phyloP scores from a whole-genome alignment of 2,797 vertebrate genomes.

The Danionella dracula region DNA sequence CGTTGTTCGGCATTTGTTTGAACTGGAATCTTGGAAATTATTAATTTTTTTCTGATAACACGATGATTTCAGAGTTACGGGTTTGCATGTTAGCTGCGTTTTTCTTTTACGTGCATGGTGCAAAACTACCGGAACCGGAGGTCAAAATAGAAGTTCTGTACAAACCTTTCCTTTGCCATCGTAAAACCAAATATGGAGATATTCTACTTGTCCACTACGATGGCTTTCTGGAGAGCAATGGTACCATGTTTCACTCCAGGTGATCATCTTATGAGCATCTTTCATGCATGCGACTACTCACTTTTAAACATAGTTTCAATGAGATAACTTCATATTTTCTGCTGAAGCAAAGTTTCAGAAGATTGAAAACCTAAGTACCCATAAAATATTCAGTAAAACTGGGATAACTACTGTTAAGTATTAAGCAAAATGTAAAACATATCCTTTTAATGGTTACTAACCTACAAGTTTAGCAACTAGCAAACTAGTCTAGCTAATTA shows the following conservation, averaged over 20 bases:
- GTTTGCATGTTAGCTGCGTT: slow-evolving; percentile 56
- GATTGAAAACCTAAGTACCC: too few species aligned
- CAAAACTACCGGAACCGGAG: slow-evolving; percentile 85
- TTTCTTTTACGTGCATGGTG: slow-evolving; percentile 61
- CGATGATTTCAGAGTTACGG: slow-evolving; percentile 63
- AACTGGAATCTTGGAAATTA: too few species aligned
- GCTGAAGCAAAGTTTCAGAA: too few species aligned
- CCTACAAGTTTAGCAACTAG: too few species aligned
- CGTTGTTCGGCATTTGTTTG: neutral
- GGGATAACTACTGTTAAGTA: too few species aligned
- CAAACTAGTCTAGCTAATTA: too few species aligned
- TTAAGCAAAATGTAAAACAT: too few species aligned
- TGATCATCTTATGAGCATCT: slow-evolving; percentile 55
- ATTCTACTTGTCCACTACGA: slow-evolving; percentile 89
- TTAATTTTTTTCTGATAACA: neutral
- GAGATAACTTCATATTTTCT: neutral
- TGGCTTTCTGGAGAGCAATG: slow-evolving; percentile 86
- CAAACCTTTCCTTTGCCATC: slow-evolving; percentile 85
- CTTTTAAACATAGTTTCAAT: neutral
- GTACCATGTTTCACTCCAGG: slow-evolving; percentile 90
- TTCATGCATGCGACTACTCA: neutral
- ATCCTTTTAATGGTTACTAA: too few species aligned
- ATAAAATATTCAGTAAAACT: too few species aligned
- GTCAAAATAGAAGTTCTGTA: slow-evolving; percentile 86
- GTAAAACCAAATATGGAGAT: slow-evolving; percentile 86